A percentile compares a stretch with the other conserved stretches of the same genome.
These are phyloP conservation scores for Prorops nasuta DNA, from an alignment of 1,140 invertebrate species.

Conservation along the genomic window DNA sequence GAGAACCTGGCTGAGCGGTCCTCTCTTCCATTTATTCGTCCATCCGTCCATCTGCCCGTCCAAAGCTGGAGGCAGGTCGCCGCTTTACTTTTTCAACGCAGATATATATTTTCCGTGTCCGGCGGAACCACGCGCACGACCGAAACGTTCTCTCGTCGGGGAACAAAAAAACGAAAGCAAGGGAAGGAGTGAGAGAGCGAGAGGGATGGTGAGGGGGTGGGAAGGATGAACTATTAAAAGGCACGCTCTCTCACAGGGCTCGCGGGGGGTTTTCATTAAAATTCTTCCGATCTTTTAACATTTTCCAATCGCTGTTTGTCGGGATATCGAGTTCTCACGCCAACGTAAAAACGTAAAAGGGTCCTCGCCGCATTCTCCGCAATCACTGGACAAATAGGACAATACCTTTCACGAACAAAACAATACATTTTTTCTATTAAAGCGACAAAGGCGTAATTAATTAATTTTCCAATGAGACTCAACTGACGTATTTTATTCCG, in stretches of 20 bases:
- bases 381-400: too few species aligned
- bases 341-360: constrained; percentile 33
- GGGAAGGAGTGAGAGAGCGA: neutral
- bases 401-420: too few species aligned
- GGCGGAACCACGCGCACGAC: constrained; percentile 25
- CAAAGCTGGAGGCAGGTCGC: constrained; percentile 27
- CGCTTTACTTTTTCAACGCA: constrained; percentile 30
- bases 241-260: constrained; percentile 26
- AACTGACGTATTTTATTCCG: too few species aligned
- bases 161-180: constrained; percentile 22
- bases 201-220: neutral
- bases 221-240: constrained; percentile 37
- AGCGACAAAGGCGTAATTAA: too few species aligned
- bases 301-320: constrained; percentile 36
- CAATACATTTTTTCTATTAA: too few species aligned
- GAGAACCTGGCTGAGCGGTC: constrained; percentile 12
- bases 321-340: constrained; percentile 36
- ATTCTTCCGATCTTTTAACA: constrained; percentile 38
- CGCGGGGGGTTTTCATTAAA: constrained; percentile 35
- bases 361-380: too few species aligned
- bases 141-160: constrained; percentile 17
- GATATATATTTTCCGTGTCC: constrained; percentile 32
- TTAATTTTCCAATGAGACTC: too few species aligned
- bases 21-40: constrained; percentile 16
- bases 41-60: constrained; percentile 14